A percentile compares a stretch with the other conserved stretches of the same genome.
These are phyloP conservation scores for Graphium colonna DNA, from an alignment of 2,888 invertebrate genomes.

Conservation along the genomic window DNA sequence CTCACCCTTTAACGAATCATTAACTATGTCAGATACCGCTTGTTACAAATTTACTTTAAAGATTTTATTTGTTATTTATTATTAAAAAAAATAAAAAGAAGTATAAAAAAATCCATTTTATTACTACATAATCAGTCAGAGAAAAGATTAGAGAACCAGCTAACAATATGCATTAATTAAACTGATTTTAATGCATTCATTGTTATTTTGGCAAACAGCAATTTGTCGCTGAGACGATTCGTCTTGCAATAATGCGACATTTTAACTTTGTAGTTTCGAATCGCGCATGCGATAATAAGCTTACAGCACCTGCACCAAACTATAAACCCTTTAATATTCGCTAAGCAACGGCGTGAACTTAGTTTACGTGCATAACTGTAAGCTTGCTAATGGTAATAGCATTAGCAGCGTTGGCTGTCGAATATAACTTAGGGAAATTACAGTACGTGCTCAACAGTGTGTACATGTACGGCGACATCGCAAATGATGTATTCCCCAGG, in stretches of 20 bases:
- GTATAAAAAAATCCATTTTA: too few relatives aligned
- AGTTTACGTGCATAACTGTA: slow-evolving; percentile 3
- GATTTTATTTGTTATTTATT: too few relatives aligned
- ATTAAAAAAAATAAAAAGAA: too few relatives aligned
- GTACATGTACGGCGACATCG: background rate
- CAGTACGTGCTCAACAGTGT: background rate
- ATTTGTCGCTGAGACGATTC: background rate
- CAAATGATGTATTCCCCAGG: background rate
- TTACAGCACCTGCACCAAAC: background rate
- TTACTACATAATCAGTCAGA: too few relatives aligned
- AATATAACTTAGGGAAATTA: slow-evolving; percentile 13
- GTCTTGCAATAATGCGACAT: background rate
- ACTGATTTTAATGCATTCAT: too few relatives aligned
- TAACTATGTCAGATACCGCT: too few relatives aligned
- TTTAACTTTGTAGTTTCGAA: background rate
- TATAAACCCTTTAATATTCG: background rate
- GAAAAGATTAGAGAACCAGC: too few relatives aligned
- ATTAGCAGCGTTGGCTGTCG: slow-evolving; percentile 6
- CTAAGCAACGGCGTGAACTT: slow-evolving; percentile 5
- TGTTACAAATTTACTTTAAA: too few relatives aligned
- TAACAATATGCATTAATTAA: too few relatives aligned
- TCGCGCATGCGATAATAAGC: background rate
- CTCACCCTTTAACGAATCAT: too few relatives aligned
- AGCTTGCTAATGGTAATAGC: slow-evolving; percentile 11
- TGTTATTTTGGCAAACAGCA: too few relatives aligned